These are phyloP conservation scores for Falco biarmicus DNA, from an alignment of 2,797 vertebrate genomes.

Conservation along the genomic window DNA sequence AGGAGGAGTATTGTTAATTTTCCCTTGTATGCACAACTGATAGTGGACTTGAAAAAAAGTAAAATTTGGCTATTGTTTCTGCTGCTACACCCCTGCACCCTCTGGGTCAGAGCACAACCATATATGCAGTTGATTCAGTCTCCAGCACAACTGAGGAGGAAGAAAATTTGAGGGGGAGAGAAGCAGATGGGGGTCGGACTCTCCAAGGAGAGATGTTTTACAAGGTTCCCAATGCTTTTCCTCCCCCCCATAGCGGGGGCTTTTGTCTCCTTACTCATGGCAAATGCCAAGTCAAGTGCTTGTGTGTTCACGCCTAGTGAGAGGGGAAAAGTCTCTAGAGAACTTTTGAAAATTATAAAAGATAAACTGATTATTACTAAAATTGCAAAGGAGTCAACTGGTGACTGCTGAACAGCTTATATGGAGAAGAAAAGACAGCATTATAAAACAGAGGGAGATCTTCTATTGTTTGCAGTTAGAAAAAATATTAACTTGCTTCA, in stretches of 20 bases:
- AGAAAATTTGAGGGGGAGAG: neutral
- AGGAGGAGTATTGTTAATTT: neutral
- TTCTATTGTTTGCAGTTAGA: neutral
- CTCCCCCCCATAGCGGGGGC: neutral
- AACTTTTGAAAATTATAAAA: neutral
- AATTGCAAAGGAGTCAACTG: neutral
- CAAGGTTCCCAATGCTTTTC: neutral
- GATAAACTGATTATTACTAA: constrained; percentile 11
- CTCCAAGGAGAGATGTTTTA: constrained; percentile 12
- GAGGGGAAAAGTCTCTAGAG: neutral
- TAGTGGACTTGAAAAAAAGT: neutral
- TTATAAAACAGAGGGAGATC: neutral
- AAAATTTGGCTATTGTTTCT: neutral
- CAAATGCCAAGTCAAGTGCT: neutral
- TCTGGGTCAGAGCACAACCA: neutral
- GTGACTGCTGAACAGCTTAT: constrained; percentile 22
- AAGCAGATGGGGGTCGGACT: neutral
- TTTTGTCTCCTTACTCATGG: constrained; percentile 4
- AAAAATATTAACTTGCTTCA: neutral
- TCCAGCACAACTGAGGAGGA: neutral
- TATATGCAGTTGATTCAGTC: constrained; percentile 9
- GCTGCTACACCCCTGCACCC: neutral
- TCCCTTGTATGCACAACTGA: constrained; percentile 46
- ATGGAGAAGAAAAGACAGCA: constrained; percentile 2
- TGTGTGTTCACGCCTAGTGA: neutral